These are phyloP conservation scores for Chiloscyllium plagiosum DNA, from an alignment of 2,113 vertebrate species.

Conservation along the genomic window DNA sequence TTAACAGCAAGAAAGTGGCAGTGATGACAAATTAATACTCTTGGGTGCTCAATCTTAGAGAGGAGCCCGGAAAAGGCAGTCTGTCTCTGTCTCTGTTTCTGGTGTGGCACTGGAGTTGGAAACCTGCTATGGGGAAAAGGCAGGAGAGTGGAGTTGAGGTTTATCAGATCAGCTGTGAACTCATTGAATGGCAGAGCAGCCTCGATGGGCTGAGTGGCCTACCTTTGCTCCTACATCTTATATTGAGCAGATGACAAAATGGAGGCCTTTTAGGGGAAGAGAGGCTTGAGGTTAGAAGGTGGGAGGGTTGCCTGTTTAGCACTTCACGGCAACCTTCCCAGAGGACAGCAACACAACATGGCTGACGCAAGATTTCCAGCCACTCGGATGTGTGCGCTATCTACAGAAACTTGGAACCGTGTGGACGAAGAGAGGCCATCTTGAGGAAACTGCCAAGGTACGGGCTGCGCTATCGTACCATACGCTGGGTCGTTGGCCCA, in stretches of 20 bases:
- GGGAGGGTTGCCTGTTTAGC: not conserved
- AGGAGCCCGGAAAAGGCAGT: not conserved
- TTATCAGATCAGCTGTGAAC: too few species aligned
- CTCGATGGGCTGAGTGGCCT: too few species aligned
- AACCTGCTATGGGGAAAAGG: not conserved
- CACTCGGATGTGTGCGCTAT: too few species aligned
- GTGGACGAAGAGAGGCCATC: not conserved
- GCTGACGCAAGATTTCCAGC: not conserved
- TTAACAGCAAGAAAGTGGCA: not conserved
- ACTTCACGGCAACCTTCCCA: not conserved
- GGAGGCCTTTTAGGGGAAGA: not conserved
- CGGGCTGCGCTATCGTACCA: not conserved
- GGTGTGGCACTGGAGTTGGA: not conserved
- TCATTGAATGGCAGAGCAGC: too few species aligned
- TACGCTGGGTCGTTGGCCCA: not conserved
- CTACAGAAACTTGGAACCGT: not conserved
- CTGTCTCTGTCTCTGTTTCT: too few species aligned
- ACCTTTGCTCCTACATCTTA: too few species aligned
- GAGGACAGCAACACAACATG: not conserved
- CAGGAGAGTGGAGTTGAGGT: too few species aligned
- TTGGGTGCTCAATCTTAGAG: not conserved
- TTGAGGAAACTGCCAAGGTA: constrained; percentile 27
- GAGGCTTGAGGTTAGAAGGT: not conserved
- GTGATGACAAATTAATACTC: not conserved
- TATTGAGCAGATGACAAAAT: not conserved